phyloP scores from a whole-genome alignment of 2,113 vertebrate species.

The Stigmatopora argus region DNA sequence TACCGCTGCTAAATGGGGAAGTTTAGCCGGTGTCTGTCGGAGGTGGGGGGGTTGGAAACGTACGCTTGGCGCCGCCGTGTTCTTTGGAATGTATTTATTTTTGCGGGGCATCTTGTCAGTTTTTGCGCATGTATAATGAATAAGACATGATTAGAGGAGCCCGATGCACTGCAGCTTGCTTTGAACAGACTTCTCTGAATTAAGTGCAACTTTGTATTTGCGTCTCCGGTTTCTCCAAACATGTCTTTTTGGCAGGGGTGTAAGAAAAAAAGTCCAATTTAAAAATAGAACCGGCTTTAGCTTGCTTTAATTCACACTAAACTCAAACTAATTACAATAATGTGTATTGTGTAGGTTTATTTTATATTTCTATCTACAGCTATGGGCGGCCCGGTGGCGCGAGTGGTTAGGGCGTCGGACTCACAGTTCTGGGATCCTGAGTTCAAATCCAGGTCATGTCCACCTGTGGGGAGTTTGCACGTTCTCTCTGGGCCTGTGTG shows the following conservation, averaged over 20 bases:
- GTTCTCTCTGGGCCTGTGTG: too few relatives aligned
- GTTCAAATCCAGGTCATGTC: too few relatives aligned
- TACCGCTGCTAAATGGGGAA: conserved; percentile 68
- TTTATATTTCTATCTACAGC: neutral
- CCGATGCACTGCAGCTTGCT: conserved; percentile 55
- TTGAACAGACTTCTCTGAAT: conserved; percentile 69
- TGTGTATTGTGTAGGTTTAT: neutral
- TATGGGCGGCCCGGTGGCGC: neutral
- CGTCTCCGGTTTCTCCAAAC: conserved; percentile 37
- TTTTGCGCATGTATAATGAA: conserved; percentile 69
- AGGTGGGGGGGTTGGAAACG: conserved; percentile 13
- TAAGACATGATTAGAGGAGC: conserved; percentile 69
- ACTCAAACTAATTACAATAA: neutral
- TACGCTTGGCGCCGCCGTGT: conserved; percentile 53
- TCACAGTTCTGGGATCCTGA: too few relatives aligned
- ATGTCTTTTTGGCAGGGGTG: neutral
- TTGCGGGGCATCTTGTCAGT: conserved; percentile 68
- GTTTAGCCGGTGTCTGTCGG: conserved; percentile 68
- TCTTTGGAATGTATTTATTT: conserved; percentile 22
- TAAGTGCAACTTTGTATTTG: conserved; percentile 60
- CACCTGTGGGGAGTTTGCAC: too few relatives aligned
- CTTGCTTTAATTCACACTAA: neutral
- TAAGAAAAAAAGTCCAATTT: neutral
- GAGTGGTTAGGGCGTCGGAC: too few relatives aligned
- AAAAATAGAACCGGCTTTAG: neutral